Evolutionary conservation across 2,113 vertebrate species (phyloP).

Genomic region (Hassar affinis): DNA sequence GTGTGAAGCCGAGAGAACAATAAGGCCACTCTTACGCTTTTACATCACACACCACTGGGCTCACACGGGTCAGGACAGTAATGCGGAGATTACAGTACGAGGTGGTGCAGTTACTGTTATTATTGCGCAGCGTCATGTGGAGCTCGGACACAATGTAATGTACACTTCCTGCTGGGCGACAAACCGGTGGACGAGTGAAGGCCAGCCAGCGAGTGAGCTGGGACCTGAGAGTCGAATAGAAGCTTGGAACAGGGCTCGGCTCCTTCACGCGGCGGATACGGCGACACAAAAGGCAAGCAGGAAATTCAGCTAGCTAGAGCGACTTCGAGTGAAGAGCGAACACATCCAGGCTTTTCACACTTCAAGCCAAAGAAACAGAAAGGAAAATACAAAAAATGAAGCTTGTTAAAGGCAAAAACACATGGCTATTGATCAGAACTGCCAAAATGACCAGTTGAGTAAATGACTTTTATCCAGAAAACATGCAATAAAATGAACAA

Average conservation of each 20-base stretch:
- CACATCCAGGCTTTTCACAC: not conserved
- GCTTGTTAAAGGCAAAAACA: not conserved
- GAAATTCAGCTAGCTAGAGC: not conserved
- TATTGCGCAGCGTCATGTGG: slow-evolving; percentile 22
- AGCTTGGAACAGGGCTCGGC: not conserved
- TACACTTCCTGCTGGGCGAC: slow-evolving; percentile 18
- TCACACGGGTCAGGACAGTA: slow-evolving; percentile 52
- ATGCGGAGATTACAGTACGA: slow-evolving; percentile 54
- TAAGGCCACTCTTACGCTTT: slow-evolving; percentile 35
- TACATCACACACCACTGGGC: slow-evolving; percentile 16
- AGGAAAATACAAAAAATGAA: not conserved
- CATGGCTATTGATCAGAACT: not conserved
- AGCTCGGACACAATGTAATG: slow-evolving; percentile 33
- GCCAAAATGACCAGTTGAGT: not conserved
- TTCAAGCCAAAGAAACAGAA: not conserved
- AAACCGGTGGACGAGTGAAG: slow-evolving; percentile 4
- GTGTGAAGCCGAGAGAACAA: slow-evolving; percentile 47
- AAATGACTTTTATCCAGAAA: not conserved
- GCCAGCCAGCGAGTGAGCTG: not conserved
- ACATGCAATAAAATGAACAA: too few species aligned
- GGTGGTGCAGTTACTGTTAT: slow-evolving; percentile 42
- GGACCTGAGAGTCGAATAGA: not conserved
- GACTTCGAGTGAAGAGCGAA: not conserved
- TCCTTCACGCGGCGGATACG: not conserved
- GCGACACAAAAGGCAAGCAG: not conserved